These are phyloP conservation scores for Drosophila tristis DNA, from an alignment of 1,140 invertebrate genomes.

Conservation along the genomic window DNA sequence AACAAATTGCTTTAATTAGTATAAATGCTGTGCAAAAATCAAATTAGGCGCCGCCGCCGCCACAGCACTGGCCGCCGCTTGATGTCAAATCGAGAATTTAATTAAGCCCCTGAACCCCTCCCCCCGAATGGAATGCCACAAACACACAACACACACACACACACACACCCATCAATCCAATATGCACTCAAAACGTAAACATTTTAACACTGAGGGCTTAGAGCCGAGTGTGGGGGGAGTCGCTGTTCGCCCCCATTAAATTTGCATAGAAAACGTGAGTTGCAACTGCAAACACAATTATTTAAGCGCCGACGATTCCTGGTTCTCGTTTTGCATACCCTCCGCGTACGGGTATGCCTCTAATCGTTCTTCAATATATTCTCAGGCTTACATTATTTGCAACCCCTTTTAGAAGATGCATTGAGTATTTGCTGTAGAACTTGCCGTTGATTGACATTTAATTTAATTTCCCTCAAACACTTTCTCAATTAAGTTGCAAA, in stretches of 20 bases:
- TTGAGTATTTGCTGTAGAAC: no score
- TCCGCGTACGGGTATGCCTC: no score
- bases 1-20: constrained; percentile 63
- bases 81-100: constrained; percentile 61
- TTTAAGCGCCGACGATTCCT: constrained; percentile 25
- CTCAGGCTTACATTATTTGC: no score
- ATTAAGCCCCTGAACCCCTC: constrained; percentile 15
- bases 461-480: no score
- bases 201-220: no score
- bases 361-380: no score
- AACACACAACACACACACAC: constrained; percentile 17
- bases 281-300: constrained; percentile 47
- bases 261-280: constrained; percentile 71
- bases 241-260: constrained; percentile 35
- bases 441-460: no score
- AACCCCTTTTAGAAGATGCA: no score
- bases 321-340: no score
- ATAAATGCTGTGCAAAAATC: constrained; percentile 50
- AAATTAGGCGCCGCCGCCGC: constrained; percentile 55
- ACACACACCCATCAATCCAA: not conserved
- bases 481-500: no score
- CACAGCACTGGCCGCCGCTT: constrained; percentile 6
- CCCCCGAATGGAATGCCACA: constrained; percentile 39
- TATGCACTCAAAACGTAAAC: not conserved
- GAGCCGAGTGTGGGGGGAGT: not conserved